These are phyloP conservation scores for Adrianichthys oophorus DNA, from an alignment of 2,797 vertebrate species.

Conservation along the genomic window DNA sequence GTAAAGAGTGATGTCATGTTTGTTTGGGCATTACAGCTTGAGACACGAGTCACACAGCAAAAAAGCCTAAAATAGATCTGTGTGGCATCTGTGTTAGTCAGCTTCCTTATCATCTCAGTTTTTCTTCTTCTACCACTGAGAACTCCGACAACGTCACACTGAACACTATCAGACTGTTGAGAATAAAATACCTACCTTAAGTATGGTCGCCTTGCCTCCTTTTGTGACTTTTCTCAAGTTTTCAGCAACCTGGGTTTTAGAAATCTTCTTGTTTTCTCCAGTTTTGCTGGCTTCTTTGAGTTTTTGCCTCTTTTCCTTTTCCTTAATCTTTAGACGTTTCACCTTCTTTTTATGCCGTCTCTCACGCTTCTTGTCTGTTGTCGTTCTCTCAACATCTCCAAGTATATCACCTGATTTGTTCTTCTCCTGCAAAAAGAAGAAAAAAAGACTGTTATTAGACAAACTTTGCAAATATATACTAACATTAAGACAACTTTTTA, in stretches of 20 bases:
- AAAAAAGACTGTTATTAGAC: constrained; percentile 30
- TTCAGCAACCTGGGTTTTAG: constrained; percentile 78
- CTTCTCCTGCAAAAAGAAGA: constrained; percentile 79
- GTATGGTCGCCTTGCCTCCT: constrained; percentile 84
- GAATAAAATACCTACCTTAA: constrained; percentile 80
- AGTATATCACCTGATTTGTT: constrained; percentile 89
- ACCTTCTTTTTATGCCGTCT: constrained; percentile 85
- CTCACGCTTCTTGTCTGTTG: constrained; percentile 92
- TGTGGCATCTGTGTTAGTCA: no score
- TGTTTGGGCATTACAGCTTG: constrained; percentile 3
- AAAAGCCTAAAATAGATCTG: no score
- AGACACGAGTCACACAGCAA: neutral
- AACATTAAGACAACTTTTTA: neutral
- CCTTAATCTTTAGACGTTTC: constrained; percentile 83
- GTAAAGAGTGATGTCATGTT: constrained; percentile 1
- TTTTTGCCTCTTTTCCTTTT: constrained; percentile 82
- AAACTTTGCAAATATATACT: neutral
- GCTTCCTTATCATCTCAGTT: no score
- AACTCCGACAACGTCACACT: no score
- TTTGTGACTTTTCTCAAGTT: constrained; percentile 85
- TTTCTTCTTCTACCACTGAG: no score
- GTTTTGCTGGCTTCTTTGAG: constrained; percentile 77
- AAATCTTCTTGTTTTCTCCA: constrained; percentile 72
- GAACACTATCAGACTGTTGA: no score
- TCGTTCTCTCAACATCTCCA: constrained; percentile 87